Percentiles rank a stretch among this genome's conserved stretches.
Evolutionary conservation across 2,888 invertebrate genomes (phyloP).

Genomic region (Machimus rusticus): DNA sequence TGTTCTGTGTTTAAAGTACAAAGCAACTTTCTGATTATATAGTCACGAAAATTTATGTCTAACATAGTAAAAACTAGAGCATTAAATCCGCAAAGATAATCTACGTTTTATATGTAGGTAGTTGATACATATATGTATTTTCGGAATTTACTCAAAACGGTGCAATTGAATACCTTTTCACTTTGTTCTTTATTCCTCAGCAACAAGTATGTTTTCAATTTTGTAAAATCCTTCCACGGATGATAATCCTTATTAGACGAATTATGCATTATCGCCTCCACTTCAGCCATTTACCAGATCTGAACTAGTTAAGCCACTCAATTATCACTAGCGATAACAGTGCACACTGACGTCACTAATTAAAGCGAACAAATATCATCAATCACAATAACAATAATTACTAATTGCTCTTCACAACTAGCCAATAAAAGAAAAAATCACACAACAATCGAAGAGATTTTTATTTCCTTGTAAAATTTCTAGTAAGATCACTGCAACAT

Average conservation of each 20-base stretch:
- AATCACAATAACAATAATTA: neutral
- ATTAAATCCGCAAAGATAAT: neutral
- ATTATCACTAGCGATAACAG: neutral
- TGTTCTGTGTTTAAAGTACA: neutral
- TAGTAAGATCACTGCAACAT: neutral
- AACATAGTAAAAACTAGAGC: neutral
- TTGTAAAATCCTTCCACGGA: slow-evolving; percentile 60
- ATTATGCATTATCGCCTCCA: slow-evolving; percentile 50
- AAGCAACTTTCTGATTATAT: neutral
- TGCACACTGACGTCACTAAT: neutral
- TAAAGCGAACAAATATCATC: neutral
- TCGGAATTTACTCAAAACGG: neutral
- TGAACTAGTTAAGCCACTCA: neutral
- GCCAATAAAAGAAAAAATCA: neutral
- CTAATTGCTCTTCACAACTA: neutral
- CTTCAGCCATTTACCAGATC: slow-evolving; percentile 50
- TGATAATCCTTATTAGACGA: slow-evolving; percentile 49
- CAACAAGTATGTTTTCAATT: slow-evolving; percentile 59
- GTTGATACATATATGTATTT: too few relatives aligned
- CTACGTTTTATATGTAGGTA: neutral
- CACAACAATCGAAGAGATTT: neutral
- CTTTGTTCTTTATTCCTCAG: slow-evolving; percentile 57
- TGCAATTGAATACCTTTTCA: slow-evolving; percentile 53
- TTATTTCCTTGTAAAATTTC: neutral
- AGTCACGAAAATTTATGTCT: neutral